These are phyloP conservation scores for Drosophila saltans DNA, from an alignment of 1,140 invertebrate genomes.

Conservation along the genomic window DNA sequence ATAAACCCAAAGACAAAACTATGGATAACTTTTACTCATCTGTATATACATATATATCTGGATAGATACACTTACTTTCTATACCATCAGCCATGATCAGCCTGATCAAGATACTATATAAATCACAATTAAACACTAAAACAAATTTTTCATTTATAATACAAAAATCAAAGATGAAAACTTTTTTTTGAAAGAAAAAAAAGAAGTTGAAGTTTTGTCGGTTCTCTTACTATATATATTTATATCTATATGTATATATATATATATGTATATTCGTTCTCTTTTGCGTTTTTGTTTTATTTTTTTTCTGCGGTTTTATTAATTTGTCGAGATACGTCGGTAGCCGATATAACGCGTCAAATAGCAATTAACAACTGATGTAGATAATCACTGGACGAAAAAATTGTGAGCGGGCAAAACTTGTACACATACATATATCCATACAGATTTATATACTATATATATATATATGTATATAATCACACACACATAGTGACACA, in stretches of 20 bases:
- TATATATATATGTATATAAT: conserved; percentile 12
- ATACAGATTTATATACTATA: conserved; percentile 14
- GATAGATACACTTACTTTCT: no score
- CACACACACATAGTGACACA: background rate
- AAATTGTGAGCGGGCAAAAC: conserved; percentile 73
- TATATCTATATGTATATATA: background rate
- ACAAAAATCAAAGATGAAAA: no score
- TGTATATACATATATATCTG: no score
- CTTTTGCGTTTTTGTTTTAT: background rate
- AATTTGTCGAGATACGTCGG: conserved; percentile 57
- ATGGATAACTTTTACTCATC: no score
- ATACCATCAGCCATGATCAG: no score
- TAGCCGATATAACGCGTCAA: conserved; percentile 83
- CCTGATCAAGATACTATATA: no score
- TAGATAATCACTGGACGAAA: conserved; percentile 80
- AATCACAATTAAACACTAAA: no score
- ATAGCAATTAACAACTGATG: conserved; percentile 83
- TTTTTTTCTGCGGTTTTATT: background rate
- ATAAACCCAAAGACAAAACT: background rate
- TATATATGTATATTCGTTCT: background rate
- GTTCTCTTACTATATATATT: no score
- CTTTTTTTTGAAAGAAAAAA: no score
- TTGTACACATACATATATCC: conserved; percentile 43
- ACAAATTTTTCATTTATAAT: no score
- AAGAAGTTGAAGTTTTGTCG: no score